These are phyloP conservation scores for Tachystola acroxantha DNA, from an alignment of 2,888 invertebrate species.

Conservation along the genomic window DNA sequence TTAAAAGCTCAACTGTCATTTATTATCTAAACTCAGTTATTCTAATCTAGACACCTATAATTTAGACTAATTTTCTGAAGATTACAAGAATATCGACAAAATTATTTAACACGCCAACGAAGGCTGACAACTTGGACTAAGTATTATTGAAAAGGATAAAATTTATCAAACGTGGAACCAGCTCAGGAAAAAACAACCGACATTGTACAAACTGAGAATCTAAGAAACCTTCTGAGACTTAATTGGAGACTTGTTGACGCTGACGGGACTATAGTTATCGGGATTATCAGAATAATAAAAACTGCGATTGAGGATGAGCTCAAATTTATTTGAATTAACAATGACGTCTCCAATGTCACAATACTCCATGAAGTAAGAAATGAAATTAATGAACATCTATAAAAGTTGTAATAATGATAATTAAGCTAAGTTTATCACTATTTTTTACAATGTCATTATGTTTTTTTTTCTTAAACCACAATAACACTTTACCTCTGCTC, in stretches of 20 bases:
- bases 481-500: slow-evolving; percentile 75
- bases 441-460: slow-evolving; percentile 78
- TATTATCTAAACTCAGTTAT: slow-evolving; percentile 54
- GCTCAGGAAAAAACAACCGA: slow-evolving; percentile 1
- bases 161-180: slow-evolving; percentile 7
- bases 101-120: slow-evolving; percentile 7
- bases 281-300: slow-evolving; percentile 59
- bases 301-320: slow-evolving; percentile 73
- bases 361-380: slow-evolving; percentile 77
- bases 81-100: slow-evolving; percentile 43
- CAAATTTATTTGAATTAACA: slow-evolving; percentile 78
- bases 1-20: slow-evolving; percentile 59
- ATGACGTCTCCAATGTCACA: slow-evolving; percentile 77
- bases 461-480: slow-evolving; percentile 73
- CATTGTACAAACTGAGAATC: not conserved
- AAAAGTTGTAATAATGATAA: slow-evolving; percentile 78
- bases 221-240: slow-evolving; percentile 3
- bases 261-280: slow-evolving; percentile 13
- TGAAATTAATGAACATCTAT: slow-evolving; percentile 77
- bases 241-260: slow-evolving; percentile 25
- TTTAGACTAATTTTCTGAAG: slow-evolving; percentile 43
- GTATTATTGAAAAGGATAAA: slow-evolving; percentile 6
- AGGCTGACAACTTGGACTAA: slow-evolving; percentile 14
- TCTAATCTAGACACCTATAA: slow-evolving; percentile 59
- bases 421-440: slow-evolving; percentile 77